Evolutionary conservation across 1,140 invertebrate genomes (phyloP).

Genomic region (Galendromus occidentalis): DNA sequence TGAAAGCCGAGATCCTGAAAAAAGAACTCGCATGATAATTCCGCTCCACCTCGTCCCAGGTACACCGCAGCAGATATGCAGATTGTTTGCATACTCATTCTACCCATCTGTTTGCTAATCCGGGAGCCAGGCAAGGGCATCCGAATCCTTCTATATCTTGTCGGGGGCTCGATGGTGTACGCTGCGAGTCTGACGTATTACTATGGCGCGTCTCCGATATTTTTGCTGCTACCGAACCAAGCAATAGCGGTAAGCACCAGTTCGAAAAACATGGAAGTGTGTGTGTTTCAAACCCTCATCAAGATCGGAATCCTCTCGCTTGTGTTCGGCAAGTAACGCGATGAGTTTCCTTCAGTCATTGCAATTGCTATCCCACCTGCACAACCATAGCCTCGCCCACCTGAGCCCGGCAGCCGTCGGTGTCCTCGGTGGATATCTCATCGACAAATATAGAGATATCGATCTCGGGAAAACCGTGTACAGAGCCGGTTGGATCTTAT

Average conservation of each 20-base stretch:
- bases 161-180: not conserved
- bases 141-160: not conserved
- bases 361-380: not conserved
- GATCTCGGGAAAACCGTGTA: not conserved
- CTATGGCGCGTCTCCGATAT: not conserved
- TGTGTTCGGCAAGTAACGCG: too few species aligned
- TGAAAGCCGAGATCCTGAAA: too few species aligned
- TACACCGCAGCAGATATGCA: constrained; percentile 6
- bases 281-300: not conserved
- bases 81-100: not conserved
- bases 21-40: too few species aligned
- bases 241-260: too few species aligned
- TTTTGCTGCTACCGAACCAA: too few species aligned
- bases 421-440: not conserved
- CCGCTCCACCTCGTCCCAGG: too few species aligned
- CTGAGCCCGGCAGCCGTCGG: not conserved
- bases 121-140: not conserved
- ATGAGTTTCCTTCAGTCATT: not conserved
- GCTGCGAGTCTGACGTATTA: not conserved
- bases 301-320: too few species aligned
- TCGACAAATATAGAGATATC: not conserved
- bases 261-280: too few species aligned
- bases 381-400: not conserved
- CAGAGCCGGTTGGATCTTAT: not conserved
- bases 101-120: not conserved